Percentiles rank a stretch among this genome's conserved stretches.
phyloP scores from a whole-genome alignment of 1,140 invertebrate genomes.

The Solen grandis region DNA sequence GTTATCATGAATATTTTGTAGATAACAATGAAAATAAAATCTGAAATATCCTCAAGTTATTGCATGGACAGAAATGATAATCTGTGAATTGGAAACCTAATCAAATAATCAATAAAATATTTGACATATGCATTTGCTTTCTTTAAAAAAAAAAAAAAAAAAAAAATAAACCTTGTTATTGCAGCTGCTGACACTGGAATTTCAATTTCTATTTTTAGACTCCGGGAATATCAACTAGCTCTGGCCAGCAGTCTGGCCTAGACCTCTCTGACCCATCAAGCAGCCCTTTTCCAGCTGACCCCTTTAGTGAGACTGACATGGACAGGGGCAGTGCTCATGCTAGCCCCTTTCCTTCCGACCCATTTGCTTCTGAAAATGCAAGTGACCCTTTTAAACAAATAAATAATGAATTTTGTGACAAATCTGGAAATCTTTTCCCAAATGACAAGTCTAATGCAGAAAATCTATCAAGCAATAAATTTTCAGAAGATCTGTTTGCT shows the following conservation, averaged over 20 bases:
- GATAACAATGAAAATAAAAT: too few species aligned
- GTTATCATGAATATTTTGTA: too few species aligned
- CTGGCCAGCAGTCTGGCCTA: background rate
- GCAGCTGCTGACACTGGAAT: background rate
- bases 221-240: background rate
- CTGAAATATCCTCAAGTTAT: background rate
- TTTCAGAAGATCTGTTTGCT: background rate
- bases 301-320: slow-evolving; percentile 17
- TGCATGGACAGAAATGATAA: background rate
- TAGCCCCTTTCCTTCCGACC: background rate
- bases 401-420: too few species aligned
- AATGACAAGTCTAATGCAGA: background rate
- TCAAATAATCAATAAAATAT: too few species aligned
- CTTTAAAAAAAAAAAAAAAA: too few species aligned
- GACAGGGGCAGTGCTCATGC: slow-evolving; percentile 4
- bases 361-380: background rate
- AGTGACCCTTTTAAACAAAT: too few species aligned
- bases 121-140: too few species aligned
- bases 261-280: slow-evolving; percentile 1
- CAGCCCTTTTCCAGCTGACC: slow-evolving; percentile 17
- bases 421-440: background rate
- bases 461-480: background rate
- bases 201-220: too few species aligned
- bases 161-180: too few species aligned
- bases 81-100: too few species aligned